phyloP scores from a whole-genome alignment of 2,113 vertebrate species.

The Coptodon rendalli region DNA sequence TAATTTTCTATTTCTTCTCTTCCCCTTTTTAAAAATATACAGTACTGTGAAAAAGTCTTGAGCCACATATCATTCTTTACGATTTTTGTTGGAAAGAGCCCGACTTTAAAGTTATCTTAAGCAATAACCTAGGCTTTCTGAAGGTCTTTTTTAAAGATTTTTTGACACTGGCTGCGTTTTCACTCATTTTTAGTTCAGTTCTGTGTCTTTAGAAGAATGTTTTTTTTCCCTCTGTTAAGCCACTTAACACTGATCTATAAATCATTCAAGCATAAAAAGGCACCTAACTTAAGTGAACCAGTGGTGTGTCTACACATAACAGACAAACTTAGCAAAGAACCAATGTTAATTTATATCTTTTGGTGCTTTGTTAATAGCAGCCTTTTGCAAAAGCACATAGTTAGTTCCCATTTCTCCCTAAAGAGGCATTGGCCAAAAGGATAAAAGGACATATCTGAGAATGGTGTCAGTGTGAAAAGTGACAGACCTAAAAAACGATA shows the following conservation, averaged over 20 bases:
- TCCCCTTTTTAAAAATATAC: neutral
- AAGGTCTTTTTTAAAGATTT: neutral
- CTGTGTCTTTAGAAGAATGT: neutral
- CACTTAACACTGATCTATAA: neutral
- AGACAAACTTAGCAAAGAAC: neutral
- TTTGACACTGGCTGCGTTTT: neutral
- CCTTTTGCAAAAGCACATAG: neutral
- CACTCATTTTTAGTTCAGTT: neutral
- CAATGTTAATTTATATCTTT: neutral
- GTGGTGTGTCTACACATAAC: neutral
- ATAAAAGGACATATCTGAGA: neutral
- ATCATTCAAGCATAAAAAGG: neutral
- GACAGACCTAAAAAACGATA: neutral
- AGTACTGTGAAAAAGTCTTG: neutral
- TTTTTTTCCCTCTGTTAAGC: neutral
- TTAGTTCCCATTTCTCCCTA: neutral
- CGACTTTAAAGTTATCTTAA: neutral
- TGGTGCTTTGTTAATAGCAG: neutral
- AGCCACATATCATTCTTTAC: neutral
- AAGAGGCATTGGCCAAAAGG: neutral
- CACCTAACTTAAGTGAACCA: neutral
- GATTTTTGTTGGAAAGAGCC: neutral
- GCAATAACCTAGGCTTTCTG: neutral
- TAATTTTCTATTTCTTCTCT: neutral
- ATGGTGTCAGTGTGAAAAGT: neutral